Conservation (phyloP, 2,888 invertebrate genomes). For the Ophion ellenae region DNA sequence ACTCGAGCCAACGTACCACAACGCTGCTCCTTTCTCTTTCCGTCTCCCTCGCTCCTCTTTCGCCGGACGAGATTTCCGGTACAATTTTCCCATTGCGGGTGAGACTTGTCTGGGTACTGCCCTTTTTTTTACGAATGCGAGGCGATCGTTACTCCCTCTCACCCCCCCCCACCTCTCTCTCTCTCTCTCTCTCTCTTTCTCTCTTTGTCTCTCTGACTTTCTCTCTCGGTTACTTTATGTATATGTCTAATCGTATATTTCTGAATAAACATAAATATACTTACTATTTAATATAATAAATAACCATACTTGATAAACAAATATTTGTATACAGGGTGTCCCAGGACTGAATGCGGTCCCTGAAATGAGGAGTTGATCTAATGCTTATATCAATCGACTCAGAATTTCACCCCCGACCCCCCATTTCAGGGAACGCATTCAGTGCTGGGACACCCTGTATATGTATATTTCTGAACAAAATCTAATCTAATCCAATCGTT, state of each 20-base stretch:
- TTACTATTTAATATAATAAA: background rate
- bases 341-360: too few species aligned
- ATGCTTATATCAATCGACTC: too few species aligned
- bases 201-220: slow-evolving; percentile 11
- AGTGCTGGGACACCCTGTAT: background rate
- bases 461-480: background rate
- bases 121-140: too few species aligned
- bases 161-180: background rate
- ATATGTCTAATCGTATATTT: too few species aligned
- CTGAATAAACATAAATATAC: background rate
- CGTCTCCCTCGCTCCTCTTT: slow-evolving; percentile 45
- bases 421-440: too few species aligned
- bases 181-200: background rate
- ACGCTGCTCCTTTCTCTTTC: slow-evolving; percentile 20
- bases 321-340: too few species aligned
- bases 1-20: slow-evolving; percentile 1
- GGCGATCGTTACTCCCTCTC: too few species aligned
- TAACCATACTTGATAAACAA: background rate
- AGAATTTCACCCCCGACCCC: too few species aligned
- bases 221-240: background rate
- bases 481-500: background rate
- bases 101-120: slow-evolving; percentile 35
- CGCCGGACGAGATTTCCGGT: slow-evolving; percentile 76
- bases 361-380: too few species aligned
- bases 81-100: slow-evolving; percentile 77